These are phyloP conservation scores for Polyergus mexicanus DNA, from an alignment of 1,140 invertebrate genomes.

Conservation along the genomic window DNA sequence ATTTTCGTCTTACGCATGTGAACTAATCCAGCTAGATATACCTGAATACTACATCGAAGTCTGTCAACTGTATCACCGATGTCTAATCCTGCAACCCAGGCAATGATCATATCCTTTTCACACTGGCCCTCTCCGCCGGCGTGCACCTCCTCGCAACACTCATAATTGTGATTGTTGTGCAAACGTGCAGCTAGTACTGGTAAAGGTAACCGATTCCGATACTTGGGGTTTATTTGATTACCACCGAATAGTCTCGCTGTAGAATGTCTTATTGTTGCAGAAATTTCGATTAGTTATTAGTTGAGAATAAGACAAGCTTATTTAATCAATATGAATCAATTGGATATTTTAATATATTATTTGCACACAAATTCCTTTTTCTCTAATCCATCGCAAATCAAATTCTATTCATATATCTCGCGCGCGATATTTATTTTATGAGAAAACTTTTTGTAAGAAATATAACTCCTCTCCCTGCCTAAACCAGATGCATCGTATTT, in stretches of 20 bases:
- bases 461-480: not conserved
- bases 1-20: not conserved
- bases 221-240: slow-evolving; percentile 81
- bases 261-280: slow-evolving; percentile 69
- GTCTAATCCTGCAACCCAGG: slow-evolving; percentile 83
- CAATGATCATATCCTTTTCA: slow-evolving; percentile 80
- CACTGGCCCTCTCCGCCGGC: slow-evolving; percentile 64
- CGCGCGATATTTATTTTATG: not conserved
- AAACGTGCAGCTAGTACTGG: slow-evolving; percentile 81
- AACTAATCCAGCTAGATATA: slow-evolving; percentile 56
- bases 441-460: slow-evolving; percentile 24
- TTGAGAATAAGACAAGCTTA: not conserved
- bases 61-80: slow-evolving; percentile 74
- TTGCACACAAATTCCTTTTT: not conserved
- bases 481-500: not conserved
- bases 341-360: not conserved
- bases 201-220: slow-evolving; percentile 82
- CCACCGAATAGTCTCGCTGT: slow-evolving; percentile 82
- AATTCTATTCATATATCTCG: not conserved
- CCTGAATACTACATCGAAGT: slow-evolving; percentile 83
- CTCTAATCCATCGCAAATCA: not conserved
- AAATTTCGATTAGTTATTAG: slow-evolving; percentile 29
- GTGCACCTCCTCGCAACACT: slow-evolving; percentile 56
- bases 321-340: slow-evolving; percentile 8
- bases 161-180: slow-evolving; percentile 68